Evolutionary conservation across 1,140 invertebrate species (phyloP).

Genomic region (Megalopta genalis): DNA sequence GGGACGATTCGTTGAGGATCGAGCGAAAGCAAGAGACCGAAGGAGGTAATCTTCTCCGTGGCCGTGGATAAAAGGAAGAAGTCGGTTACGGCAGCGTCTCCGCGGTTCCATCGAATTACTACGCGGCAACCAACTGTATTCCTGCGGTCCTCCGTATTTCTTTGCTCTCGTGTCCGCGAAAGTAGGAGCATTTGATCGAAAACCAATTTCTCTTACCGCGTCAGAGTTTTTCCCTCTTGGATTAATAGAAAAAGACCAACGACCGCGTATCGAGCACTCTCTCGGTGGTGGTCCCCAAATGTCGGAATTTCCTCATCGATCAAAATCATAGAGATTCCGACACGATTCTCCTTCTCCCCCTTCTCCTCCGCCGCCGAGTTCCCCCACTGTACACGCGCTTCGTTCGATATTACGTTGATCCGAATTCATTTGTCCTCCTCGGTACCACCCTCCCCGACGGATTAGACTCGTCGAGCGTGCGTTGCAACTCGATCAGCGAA

Average conservation of each 20-base stretch:
- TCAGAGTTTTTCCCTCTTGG: neutral
- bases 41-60: slow-evolving; percentile 7
- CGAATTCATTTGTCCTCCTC: no score
- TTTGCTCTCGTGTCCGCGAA: neutral
- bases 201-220: slow-evolving; percentile 8
- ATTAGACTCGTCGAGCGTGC: no score
- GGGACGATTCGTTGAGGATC: neutral
- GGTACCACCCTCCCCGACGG: no score
- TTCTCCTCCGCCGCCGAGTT: no score
- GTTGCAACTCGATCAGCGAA: no score
- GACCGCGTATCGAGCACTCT: neutral
- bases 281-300: no score
- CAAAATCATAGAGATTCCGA: neutral
- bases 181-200: neutral
- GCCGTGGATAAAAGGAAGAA: slow-evolving; percentile 25
- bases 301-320: neutral
- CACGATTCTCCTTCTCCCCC: no score
- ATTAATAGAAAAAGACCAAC: neutral
- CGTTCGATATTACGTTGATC: no score
- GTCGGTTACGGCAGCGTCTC: slow-evolving; percentile 20
- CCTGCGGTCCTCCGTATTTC: neutral
- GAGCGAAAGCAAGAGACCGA: neutral
- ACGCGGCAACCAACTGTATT: slow-evolving; percentile 6
- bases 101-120: slow-evolving; percentile 31
- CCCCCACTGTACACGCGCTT: no score